Conservation (phyloP, 2,797 vertebrate species). For the Anas georgica region DNA sequence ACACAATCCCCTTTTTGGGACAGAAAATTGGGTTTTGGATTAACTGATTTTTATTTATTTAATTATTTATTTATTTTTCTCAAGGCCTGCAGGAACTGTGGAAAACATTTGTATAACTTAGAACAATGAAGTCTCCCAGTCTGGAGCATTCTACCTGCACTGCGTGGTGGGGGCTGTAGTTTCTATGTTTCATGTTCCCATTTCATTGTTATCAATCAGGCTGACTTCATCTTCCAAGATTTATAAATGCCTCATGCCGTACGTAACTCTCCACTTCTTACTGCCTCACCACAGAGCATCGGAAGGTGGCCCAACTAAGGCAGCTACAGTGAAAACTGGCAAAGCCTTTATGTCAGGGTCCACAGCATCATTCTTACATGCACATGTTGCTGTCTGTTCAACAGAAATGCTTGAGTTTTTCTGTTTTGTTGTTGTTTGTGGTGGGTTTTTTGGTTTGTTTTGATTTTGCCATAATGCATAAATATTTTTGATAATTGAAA, state of each 20-base stretch:
- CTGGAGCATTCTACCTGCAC: rapidly evolving
- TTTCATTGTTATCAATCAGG: neutral
- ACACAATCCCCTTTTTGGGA: neutral
- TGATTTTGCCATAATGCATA: neutral
- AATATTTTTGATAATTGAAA: neutral
- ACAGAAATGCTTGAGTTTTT: neutral
- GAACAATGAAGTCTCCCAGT: neutral
- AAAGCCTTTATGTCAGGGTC: rapidly evolving
- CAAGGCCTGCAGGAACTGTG: neutral
- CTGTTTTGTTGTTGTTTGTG: too few relatives aligned
- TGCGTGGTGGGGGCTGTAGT: neutral
- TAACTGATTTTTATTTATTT: neutral
- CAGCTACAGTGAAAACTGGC: neutral
- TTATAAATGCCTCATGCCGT: neutral
- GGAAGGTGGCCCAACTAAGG: neutral
- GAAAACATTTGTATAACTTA: neutral
- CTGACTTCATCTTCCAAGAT: constrained; percentile 20
- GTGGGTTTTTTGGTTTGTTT: neutral
- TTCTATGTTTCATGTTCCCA: neutral
- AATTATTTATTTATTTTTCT: neutral
- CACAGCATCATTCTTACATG: neutral
- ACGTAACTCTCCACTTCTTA: neutral
- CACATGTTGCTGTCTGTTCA: neutral
- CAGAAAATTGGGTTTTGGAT: neutral
- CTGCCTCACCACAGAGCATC: neutral